These are phyloP conservation scores for Myrmophylax atrothorax DNA, from an alignment of 2,113 vertebrate species.

Conservation along the genomic window DNA sequence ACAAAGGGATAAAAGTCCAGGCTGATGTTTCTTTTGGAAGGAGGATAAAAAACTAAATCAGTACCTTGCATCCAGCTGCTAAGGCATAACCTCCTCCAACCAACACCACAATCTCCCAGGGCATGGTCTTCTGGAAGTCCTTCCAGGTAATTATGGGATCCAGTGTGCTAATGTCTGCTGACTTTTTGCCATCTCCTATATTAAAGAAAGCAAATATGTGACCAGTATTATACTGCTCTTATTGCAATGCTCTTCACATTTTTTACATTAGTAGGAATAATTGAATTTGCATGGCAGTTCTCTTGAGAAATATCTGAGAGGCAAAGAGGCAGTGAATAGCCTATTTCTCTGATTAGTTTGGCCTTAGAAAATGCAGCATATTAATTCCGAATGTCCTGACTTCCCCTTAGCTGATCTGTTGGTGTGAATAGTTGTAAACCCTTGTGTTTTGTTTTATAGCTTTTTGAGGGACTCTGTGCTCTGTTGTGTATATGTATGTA, in stretches of 20 bases:
- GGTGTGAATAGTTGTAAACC: background rate
- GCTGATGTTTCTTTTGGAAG: background rate
- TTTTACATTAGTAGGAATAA: background rate
- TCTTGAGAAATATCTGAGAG: background rate
- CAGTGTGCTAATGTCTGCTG: constrained; percentile 53
- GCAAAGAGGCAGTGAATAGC: rapidly evolving
- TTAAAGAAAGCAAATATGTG: background rate
- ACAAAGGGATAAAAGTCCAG: background rate
- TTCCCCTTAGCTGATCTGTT: background rate
- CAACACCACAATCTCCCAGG: constrained; percentile 97
- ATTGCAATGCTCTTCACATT: background rate
- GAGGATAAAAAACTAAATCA: background rate
- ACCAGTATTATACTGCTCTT: background rate
- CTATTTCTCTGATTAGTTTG: background rate
- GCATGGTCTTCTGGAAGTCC: constrained; percentile 98
- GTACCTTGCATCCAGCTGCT: constrained; percentile 96
- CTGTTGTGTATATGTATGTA: background rate
- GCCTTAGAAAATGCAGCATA: background rate
- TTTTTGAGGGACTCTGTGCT: background rate
- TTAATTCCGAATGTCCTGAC: background rate
- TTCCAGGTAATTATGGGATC: constrained; percentile 97
- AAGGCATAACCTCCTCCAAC: constrained; percentile 98
- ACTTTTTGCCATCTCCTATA: constrained; percentile 56
- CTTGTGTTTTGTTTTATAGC: background rate
- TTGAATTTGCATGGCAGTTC: background rate